phyloP scores from a whole-genome alignment of 2,888 invertebrate genomes.

The Nephrotoma flavescens region DNA sequence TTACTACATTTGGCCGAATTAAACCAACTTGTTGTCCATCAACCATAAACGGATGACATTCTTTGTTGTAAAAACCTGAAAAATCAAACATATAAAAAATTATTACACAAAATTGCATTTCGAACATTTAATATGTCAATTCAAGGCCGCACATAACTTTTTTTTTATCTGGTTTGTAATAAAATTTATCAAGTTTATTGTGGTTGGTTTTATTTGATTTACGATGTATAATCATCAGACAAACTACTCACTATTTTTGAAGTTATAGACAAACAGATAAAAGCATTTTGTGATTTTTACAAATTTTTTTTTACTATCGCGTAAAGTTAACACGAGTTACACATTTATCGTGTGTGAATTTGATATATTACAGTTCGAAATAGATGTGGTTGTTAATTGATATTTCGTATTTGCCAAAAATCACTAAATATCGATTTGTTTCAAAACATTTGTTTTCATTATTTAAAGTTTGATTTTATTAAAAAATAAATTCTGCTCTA shows the following conservation, averaged over 20 bases:
- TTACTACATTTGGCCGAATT: conserved; percentile 69
- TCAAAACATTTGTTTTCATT: too few species aligned
- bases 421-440: neutral
- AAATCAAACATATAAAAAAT: neutral
- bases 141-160: neutral
- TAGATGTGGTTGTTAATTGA: neutral
- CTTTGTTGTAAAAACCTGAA: conserved; percentile 57
- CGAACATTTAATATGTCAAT: neutral
- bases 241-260: neutral
- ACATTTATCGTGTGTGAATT: neutral
- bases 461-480: too few species aligned
- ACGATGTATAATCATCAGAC: neutral
- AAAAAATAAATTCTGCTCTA: too few species aligned
- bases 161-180: neutral
- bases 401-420: neutral
- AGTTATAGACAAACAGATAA: neutral
- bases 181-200: neutral
- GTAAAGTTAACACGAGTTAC: neutral
- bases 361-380: neutral
- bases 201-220: neutral
- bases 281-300: neutral
- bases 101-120: neutral
- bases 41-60: conserved; percentile 76
- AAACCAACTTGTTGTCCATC: conserved; percentile 82
- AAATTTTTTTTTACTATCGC: neutral